Base-by-base conservation (phyloP, 2,797 vertebrate species). In the Labroides dimidiatus region DNA sequence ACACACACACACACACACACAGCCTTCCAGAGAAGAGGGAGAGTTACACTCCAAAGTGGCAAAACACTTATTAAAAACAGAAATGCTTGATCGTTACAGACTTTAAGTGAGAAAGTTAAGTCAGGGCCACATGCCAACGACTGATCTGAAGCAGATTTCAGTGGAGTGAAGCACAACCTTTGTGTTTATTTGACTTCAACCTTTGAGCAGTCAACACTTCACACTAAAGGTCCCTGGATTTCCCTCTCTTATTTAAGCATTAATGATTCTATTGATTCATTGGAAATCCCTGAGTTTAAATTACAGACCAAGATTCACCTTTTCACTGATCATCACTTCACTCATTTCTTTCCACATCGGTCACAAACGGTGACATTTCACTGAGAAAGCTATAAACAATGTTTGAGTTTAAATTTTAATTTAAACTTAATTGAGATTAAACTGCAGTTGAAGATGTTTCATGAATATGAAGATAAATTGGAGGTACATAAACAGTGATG, bases 51-150 rank as follows among this genome's bases (percentile, higher is more conserved):
- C 49, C 59, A 66, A 80, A 80, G 85, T 86, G 86, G 79, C 81
- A 82, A 67, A 84, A 47, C 44, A 6, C 19, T 80, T 6, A n/a
- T n/a, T 75, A 10, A 42, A 64, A 65, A 71, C 43, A 49, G 21
- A 60, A 36, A 59, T 19, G 45, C 51, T 81, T 72, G 24, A 64
- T 66, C 20, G 21, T 17, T 57, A 21, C 48, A 64, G 65, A 65
- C 55, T 47, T 6, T 36, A 75, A n/a, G n/a, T n/a, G n/a, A n/a
- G n/a, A n/a, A n/a, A n/a, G n/a, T n/a, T n/a, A n/a, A 24, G 10
- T 67, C 66, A 54, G 42, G 67, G 77, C 75, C 69, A 78, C 45
- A 77, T 87, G 79, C 81, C 81, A 86, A 77, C 45, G 45, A 82
- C 41, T 61, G 63, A 68, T 59, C 72, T 56, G 24, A 3, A 6